Percentiles rank a stretch among this genome's conserved stretches.
Evolutionary conservation across 2,797 vertebrate species (phyloP).

Genomic region (Anguilla pacifica): DNA sequence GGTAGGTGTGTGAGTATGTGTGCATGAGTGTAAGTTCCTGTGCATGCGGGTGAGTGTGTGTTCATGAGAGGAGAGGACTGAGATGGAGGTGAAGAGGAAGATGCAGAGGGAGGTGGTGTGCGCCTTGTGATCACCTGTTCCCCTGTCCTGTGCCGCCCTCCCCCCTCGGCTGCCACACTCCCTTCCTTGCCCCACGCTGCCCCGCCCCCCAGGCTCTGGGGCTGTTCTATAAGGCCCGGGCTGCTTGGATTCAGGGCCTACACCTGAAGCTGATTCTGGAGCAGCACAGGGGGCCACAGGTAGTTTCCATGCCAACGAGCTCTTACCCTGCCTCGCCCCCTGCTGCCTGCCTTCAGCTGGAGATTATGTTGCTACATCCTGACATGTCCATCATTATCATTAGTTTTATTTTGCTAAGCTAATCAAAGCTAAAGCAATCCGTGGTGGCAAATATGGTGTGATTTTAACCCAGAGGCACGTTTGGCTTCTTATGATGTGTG

Average conservation of each 20-base stretch:
- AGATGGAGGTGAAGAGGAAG: too few species aligned
- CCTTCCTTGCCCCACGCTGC: not conserved
- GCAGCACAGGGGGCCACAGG: constrained; percentile 70
- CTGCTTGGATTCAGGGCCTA: constrained; percentile 68
- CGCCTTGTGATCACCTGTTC: constrained; percentile 43
- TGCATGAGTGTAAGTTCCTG: not conserved
- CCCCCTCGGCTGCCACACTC: not conserved
- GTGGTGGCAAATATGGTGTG: not conserved
- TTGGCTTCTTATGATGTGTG: not conserved
- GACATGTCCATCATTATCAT: constrained; percentile 34
- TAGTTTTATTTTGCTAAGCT: constrained; percentile 42
- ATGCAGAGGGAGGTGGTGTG: too few species aligned
- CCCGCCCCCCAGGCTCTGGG: constrained; percentile 64
- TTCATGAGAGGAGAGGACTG: not conserved
- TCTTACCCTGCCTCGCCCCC: not conserved
- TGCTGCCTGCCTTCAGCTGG: constrained; percentile 31
- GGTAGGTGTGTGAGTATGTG: constrained; percentile 30
- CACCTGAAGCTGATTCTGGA: constrained; percentile 59
- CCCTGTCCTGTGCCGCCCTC: not conserved
- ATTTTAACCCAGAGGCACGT: not conserved
- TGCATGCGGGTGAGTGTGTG: not conserved
- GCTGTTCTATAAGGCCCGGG: constrained; percentile 74
- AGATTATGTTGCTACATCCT: constrained; percentile 56
- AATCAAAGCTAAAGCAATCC: not conserved
- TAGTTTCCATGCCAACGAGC: constrained; percentile 59